Percentiles rank a stretch among this genome's conserved stretches.
These are phyloP conservation scores for Ctenodactylus gundi DNA, from an alignment of 2,113 vertebrate species.

Conservation along the genomic window DNA sequence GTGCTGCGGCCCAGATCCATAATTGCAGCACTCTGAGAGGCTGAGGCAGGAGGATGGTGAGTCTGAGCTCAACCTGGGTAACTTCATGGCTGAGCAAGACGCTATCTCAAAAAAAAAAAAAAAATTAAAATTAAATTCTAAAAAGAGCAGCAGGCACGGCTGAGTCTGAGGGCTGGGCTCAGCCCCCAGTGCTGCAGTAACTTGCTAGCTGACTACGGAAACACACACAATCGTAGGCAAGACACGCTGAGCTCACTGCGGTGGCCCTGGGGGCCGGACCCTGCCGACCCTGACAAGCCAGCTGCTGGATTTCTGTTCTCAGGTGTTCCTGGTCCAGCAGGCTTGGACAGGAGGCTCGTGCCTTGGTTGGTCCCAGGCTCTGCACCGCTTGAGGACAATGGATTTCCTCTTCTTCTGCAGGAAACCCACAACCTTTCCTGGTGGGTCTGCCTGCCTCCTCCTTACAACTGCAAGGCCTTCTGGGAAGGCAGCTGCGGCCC, in stretches of 20 bases:
- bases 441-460: background rate
- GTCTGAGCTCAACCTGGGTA: background rate
- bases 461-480: background rate
- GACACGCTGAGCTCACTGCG: conserved; percentile 1
- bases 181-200: background rate
- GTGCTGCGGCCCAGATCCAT: too few relatives aligned
- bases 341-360: background rate
- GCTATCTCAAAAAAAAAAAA: background rate
- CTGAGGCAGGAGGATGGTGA: background rate
- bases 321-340: background rate
- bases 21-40: background rate
- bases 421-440: background rate
- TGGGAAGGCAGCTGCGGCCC: background rate
- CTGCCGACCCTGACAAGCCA: background rate
- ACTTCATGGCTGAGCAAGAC: background rate
- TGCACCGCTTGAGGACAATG: background rate
- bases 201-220: too few relatives aligned
- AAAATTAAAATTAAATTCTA: too few relatives aligned
- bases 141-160: background rate
- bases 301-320: background rate
- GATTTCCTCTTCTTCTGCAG: background rate
- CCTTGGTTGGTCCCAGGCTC: background rate
- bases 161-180: background rate
- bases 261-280: background rate
- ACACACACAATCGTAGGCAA: too few relatives aligned